Evolutionary conservation across 2,888 invertebrate species (phyloP), one percentile per base, ranked within the genome.

Genomic region (Linnaemya vulpina): DNA sequence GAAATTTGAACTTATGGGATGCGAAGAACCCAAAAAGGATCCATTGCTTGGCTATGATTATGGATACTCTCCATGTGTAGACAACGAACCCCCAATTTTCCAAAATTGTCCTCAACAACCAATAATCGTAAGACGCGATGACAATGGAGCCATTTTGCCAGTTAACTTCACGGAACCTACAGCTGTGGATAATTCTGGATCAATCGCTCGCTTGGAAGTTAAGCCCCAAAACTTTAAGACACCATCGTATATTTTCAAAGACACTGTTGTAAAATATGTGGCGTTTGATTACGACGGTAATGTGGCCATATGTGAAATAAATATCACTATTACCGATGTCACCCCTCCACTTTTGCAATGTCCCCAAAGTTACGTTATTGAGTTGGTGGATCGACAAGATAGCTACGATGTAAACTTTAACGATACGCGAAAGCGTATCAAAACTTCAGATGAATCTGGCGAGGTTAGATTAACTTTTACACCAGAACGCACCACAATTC

Each of bases 251-350:
- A 95, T 98, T 13, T 98, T 98, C 92, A 95, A 97, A 90, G 98
- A 98, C 87, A 97, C 97, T 90, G 96, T 97, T 38, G 97, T 98
- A 0, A 96, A 97, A 93, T 99, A 98, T 90, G 96, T 98, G 0
- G 99, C 99, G 3, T 99, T 97, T 89, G 99, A 99, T 93, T 98
- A 97, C 89, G 98, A 98, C 90, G 98, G 98, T 87, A 99, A 99
- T 90, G 98, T 98, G 15, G 99, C 98, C 15, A 98, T 98, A 90
- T 99, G 99, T 90, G 97, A 97, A 93, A 98, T 99, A 40, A 98
- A 98, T 89, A 97, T 99, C 40, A 97, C 98, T 0, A 98, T 98
- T 11, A 97, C 97, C 40, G 98, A 98, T 92, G 96, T 98, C 74
- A 98, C 97, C 0, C 98, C 98, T 73, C 98, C 98, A 9, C 95